A percentile compares a stretch with the other conserved stretches of the same genome.
Conservation (phyloP, 92 coral and sea anemone genomes). For the Diadumene lineata region DNA sequence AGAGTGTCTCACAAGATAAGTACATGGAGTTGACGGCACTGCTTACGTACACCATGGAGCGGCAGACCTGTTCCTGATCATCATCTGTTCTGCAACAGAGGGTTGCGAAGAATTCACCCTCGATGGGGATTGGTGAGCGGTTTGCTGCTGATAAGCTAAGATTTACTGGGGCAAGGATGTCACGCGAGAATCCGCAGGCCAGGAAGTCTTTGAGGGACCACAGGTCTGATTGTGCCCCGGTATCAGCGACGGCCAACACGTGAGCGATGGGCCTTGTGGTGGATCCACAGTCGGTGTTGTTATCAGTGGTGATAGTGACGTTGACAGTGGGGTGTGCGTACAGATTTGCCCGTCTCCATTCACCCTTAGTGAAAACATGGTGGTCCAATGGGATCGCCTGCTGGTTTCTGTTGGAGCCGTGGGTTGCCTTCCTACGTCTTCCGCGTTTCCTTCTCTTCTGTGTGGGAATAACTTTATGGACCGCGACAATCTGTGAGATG, state of each 20-base stretch:
- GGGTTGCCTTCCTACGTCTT: background rate
- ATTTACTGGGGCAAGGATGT: conserved; percentile 45
- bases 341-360: too few species aligned
- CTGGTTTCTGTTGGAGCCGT: background rate
- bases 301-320: too few species aligned
- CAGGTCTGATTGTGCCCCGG: too few species aligned
- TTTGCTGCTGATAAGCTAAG: too few species aligned
- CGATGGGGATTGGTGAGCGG: conserved; percentile 81
- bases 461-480: conserved; percentile 57
- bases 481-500: conserved; percentile 50
- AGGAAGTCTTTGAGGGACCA: conserved; percentile 61
- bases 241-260: too few species aligned
- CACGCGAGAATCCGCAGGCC: conserved; percentile 58
- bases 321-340: too few species aligned
- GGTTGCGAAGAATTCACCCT: conserved; percentile 76
- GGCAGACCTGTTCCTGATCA: conserved; percentile 52
- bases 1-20: conserved; percentile 65
- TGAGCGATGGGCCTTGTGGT: too few species aligned
- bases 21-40: conserved; percentile 60
- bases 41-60: conserved; percentile 70
- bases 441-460: too few species aligned
- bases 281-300: too few species aligned
- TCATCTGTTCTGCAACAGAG: conserved; percentile 33
- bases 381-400: conserved; percentile 27
- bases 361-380: conserved; percentile 50